These are phyloP conservation scores for Resseliella maxima DNA, from an alignment of 2,888 invertebrate genomes.

Conservation along the genomic window DNA sequence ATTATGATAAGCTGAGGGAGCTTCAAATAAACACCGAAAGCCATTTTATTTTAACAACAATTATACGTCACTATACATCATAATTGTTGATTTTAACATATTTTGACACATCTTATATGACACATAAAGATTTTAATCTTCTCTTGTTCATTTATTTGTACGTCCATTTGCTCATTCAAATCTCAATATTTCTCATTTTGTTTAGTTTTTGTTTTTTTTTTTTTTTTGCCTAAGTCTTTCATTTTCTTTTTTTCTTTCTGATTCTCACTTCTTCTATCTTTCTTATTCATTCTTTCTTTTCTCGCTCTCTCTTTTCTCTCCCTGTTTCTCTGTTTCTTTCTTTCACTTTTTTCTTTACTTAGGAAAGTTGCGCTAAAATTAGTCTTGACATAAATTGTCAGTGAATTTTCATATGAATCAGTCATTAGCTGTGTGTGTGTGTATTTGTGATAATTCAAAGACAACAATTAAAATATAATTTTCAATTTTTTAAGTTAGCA, in stretches of 20 bases:
- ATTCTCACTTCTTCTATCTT: no score
- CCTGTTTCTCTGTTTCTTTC: not conserved
- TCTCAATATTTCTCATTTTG: no score
- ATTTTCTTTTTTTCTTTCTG: no score
- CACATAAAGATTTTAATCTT: not conserved
- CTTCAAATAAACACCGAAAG: constrained; percentile 13
- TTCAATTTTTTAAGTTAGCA: not conserved
- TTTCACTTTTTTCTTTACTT: not conserved
- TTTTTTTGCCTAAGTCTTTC: no score
- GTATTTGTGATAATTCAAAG: not conserved
- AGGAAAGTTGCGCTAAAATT: not conserved
- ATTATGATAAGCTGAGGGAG: not conserved
- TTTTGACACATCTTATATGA: not conserved
- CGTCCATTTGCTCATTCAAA: no score
- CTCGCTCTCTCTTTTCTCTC: not conserved
- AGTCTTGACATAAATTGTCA: not conserved
- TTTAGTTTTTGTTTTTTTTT: no score
- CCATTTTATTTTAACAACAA: not conserved
- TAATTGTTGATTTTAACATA: not conserved
- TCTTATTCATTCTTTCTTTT: no score
- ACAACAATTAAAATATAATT: constrained; percentile 15
- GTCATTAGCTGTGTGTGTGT: not conserved
- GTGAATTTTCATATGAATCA: not conserved
- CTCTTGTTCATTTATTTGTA: not conserved
- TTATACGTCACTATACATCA: not conserved